Evolutionary conservation across 1,140 invertebrate genomes (phyloP), one percentile per base, ranked within the genome.

Genomic region (Drosophila jambulina): DNA sequence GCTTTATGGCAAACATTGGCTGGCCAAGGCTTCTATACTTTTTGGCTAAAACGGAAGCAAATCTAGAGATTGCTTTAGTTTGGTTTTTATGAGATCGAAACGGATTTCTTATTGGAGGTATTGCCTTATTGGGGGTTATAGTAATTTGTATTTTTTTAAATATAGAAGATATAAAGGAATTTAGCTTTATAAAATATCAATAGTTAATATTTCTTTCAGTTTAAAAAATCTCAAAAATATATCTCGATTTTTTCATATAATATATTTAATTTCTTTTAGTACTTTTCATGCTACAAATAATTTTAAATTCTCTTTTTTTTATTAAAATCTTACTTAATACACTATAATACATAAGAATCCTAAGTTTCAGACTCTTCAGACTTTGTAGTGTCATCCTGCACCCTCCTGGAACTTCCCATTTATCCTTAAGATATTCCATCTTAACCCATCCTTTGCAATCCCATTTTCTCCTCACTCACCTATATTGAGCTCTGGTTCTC

Each of bases 401-500:
- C 2, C 2, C 21, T 54, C 4, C 19, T 32, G 27, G 13, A 48
- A 7, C 15, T 29, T 27, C 13, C 23, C 2, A 5, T 17, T 1
- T 8, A 29, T 34, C 32, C 10, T 13, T 12, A 34, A 34, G 10
- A 34, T 4, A 34, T 13, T 3, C 13, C 23, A 29, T 29, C 3
- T 8, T 29, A 10, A 19, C 1, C 9, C 17, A 6, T 27, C 1
- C 25, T n/a, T 4, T 6, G 4, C 1, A 12, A 32, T 7, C 10
- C 25, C 17, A 4, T 6, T 2, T 23, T 36, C n/a, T 36, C 8
- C 51, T 4, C 15, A 87, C 91, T 91, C 72, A 95, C 94, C 94
- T 93, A 95, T 95, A 71, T 95, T 94, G 7, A 95, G 90, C 75
- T 95, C 94, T 1, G 94, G 94, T 68, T 95, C 94, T 1, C 94